Evolutionary conservation across 2,113 vertebrate genomes (phyloP).

Genomic region (Columba janthina): DNA sequence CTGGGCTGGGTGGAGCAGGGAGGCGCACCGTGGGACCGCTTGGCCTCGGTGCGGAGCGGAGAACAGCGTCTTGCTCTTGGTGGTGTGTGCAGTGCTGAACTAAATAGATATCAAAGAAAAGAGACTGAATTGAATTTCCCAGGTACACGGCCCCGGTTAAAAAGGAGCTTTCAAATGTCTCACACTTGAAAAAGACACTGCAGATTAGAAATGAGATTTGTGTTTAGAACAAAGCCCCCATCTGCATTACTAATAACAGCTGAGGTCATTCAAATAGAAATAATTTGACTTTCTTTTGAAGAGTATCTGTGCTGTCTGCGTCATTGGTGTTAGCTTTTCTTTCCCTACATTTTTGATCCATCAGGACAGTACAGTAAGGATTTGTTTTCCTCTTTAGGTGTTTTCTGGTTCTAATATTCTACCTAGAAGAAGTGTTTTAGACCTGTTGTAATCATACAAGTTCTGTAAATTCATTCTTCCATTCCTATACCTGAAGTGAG

Average conservation of each 20-base stretch:
- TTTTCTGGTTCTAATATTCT: background rate
- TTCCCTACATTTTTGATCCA: background rate
- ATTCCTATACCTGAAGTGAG: background rate
- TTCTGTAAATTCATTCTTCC: background rate
- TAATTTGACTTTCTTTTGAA: conserved; percentile 15
- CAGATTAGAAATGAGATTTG: conserved; percentile 12
- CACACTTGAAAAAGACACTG: background rate
- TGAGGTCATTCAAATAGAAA: background rate
- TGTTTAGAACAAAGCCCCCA: conserved; percentile 30
- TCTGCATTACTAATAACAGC: conserved; percentile 41
- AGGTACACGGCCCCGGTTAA: background rate
- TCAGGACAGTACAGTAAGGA: background rate
- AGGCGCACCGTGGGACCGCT: rapidly evolving
- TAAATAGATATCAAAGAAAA: background rate
- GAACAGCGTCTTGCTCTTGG: background rate
- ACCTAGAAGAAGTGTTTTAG: background rate
- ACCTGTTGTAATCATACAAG: background rate
- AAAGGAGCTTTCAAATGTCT: background rate
- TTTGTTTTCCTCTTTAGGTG: background rate
- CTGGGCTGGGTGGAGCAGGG: background rate
- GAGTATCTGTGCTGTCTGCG: background rate
- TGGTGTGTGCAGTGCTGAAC: background rate
- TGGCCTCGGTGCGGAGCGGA: background rate
- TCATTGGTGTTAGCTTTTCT: background rate
- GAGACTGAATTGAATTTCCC: background rate